Conservation (phyloP, 2,888 invertebrate species). For the Lampropteryx suffumata region DNA sequence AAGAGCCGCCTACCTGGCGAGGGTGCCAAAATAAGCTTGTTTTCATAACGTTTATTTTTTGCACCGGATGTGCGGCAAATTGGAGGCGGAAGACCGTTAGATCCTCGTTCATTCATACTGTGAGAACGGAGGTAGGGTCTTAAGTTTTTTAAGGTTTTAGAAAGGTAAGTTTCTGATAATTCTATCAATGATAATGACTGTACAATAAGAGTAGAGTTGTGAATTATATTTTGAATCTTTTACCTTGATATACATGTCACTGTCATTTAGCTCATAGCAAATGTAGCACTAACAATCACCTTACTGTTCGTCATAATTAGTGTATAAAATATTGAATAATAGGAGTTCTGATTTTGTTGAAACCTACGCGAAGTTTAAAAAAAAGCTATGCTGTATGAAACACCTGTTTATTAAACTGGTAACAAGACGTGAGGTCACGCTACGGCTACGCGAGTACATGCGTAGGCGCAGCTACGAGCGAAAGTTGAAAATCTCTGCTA, state of each 20-base stretch:
- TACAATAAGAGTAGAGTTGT: too few species aligned
- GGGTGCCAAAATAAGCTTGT: constrained; percentile 51
- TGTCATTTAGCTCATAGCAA: too few species aligned
- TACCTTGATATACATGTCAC: too few species aligned
- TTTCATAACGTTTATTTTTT: constrained; percentile 58
- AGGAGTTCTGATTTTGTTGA: too few species aligned
- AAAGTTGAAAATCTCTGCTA: constrained; percentile 61
- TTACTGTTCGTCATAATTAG: too few species aligned
- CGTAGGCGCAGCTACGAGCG: constrained; percentile 57
- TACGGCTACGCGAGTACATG: constrained; percentile 64
- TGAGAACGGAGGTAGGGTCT: constrained; percentile 33
- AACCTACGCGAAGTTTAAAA: too few species aligned
- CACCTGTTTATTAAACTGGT: constrained; percentile 4
- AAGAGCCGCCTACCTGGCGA: constrained; percentile 66
- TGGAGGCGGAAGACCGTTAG: constrained; percentile 66
- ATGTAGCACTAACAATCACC: too few species aligned
- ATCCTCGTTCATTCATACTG: constrained; percentile 40
- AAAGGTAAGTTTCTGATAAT: constrained; percentile 1
- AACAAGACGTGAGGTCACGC: constrained; percentile 58
- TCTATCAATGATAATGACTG: background rate
- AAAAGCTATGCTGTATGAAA: too few species aligned
- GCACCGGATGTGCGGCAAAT: constrained; percentile 73
- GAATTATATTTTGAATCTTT: too few species aligned
- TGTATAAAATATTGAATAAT: too few species aligned
- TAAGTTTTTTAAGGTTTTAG: background rate